Conservation (phyloP, 1,140 invertebrate species). For the Drosophila ercepeae region DNA sequence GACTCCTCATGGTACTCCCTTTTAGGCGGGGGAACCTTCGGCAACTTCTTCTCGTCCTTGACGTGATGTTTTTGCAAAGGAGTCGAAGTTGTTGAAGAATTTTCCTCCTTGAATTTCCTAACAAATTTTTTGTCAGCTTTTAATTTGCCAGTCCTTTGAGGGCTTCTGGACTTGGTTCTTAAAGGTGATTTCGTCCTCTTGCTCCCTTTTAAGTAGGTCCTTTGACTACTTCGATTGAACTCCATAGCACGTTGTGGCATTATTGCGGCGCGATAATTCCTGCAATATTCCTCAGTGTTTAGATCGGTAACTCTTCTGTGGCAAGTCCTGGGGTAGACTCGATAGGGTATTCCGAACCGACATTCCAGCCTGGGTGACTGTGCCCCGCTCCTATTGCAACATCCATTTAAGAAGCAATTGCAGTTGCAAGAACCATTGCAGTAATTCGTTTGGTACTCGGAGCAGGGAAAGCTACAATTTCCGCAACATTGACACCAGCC, state of each 20-base stretch:
- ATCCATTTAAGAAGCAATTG: neutral
- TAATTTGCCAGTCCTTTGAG: no score
- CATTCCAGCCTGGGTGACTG: neutral
- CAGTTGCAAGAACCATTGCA: neutral
- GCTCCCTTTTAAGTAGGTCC: neutral
- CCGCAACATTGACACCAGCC: conserved; percentile 10
- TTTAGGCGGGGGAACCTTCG: neutral
- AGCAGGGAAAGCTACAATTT: neutral
- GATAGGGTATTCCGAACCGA: neutral
- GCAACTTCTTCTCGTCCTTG: neutral
- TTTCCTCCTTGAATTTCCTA: neutral
- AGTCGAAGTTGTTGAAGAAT: neutral
- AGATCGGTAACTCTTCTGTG: conserved; percentile 28
- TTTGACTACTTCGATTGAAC: neutral
- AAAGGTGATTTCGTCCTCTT: neutral
- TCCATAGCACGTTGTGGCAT: neutral
- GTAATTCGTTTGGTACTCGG: neutral
- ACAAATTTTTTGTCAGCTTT: neutral
- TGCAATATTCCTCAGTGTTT: conserved; percentile 24
- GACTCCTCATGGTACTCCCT: neutral
- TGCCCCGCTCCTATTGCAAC: neutral
- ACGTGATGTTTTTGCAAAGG: neutral
- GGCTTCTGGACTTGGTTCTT: neutral
- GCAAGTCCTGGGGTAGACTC: neutral
- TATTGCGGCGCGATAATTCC: neutral